Base-by-base conservation (phyloP, 2,888 invertebrate species). In the Busseola fusca region DNA sequence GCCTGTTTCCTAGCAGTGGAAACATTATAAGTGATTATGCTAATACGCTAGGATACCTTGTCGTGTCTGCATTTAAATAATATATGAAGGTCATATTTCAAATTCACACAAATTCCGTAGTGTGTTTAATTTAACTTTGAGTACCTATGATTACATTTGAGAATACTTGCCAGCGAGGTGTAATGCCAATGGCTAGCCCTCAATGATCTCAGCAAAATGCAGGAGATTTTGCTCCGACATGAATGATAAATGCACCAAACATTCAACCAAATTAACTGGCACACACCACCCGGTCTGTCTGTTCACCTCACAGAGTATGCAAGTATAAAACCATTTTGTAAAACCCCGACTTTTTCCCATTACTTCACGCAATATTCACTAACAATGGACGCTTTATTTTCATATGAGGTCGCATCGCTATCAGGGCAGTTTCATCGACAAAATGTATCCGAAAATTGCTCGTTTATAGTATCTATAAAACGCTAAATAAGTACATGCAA, bases 361-460 rank as follows among this genome's bases (percentile, higher is more conserved):
- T 83, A 85, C 81, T 83, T 79, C 45, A 69, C 70, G 66, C 81
- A 76, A 83, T 81, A 83, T 85, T 85, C 81, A 77, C 76, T 75
- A 83, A 78, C 85, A 83, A 83, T 81, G 79, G 64, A 74, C 64
- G 76, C 67, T 85, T 85, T 82, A 86, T 89, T 89, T 88, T 84
- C 83, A 81, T 73, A 83, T 81, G 84, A 84, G 78, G 82, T 83
- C 69, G 74, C 80, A 72, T 69, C 87, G 87, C 82, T 91, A 92
- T 92, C 92, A 82, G 78, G 72, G 86, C 87, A 87, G 88, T 91
- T 89, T 89, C 89, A 92, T 91, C 92, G 86, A 86, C 86, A 75
- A 87, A 87, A 88, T 89, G 87, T 91, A 87, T 82, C 85, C 84
- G 85, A 87, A 89, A 90, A 90, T 89, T 64, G 86, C 83, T 80